Percentiles rank a stretch among this genome's conserved stretches.
Evolutionary conservation across 2,797 vertebrate species (phyloP).

Genomic region (Babyrousa celebensis): DNA sequence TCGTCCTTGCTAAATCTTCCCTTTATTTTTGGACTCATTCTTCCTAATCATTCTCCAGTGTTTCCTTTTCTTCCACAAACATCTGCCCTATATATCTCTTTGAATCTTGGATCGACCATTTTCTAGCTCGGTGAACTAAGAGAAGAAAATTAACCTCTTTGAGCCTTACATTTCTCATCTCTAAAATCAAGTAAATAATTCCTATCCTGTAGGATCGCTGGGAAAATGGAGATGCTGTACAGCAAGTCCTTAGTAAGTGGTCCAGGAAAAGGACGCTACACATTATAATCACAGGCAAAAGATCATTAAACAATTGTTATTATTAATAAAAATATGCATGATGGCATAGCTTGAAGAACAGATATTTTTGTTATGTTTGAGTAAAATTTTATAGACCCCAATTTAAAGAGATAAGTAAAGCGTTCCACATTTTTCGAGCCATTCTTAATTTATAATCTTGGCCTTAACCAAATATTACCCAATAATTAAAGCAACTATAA

Average conservation of each 20-base stretch:
- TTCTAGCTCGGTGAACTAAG: background rate
- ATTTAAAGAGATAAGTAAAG: background rate
- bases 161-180: background rate
- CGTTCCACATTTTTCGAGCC: background rate
- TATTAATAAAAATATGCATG: background rate
- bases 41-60: background rate
- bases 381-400: background rate
- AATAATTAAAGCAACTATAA: background rate
- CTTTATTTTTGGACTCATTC: constrained; percentile 5
- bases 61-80: constrained; percentile 23
- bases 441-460: background rate
- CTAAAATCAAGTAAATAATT: constrained; percentile 21
- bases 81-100: background rate
- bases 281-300: background rate
- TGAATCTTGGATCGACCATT: background rate
- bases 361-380: background rate
- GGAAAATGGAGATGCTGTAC: background rate
- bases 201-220: background rate
- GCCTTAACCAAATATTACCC: background rate
- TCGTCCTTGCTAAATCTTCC: background rate
- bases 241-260: background rate
- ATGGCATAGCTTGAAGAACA: background rate
- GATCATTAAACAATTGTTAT: background rate
- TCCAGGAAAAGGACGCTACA: background rate
- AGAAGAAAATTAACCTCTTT: background rate